phyloP scores from a whole-genome alignment of 2,888 invertebrate species.

The Ypsolopha scabrella region DNA sequence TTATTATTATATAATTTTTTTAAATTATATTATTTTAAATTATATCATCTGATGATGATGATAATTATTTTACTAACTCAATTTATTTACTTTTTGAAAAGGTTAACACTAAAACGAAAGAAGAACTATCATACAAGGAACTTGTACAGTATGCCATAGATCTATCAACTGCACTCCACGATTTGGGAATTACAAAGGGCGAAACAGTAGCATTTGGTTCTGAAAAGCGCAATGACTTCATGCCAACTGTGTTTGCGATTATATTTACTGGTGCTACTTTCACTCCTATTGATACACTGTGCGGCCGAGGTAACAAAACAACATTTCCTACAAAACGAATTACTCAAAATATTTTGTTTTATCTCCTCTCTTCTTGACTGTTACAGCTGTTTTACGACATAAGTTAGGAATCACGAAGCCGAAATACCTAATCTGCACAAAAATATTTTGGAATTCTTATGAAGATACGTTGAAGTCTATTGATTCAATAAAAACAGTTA shows the following conservation, averaged over 20 bases:
- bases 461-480: constrained; percentile 26
- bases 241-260: constrained; percentile 60
- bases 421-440: constrained; percentile 74
- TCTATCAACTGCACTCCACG: constrained; percentile 59
- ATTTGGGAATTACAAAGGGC: constrained; percentile 54
- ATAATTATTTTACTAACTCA: neutral
- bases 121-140: constrained; percentile 58
- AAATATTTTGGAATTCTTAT: constrained; percentile 50
- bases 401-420: constrained; percentile 75
- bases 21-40: no score
- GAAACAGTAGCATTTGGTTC: constrained; percentile 70
- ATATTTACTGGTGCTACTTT: constrained; percentile 49
- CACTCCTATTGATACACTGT: constrained; percentile 33
- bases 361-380: neutral
- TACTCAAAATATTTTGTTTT: neutral
- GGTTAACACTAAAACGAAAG: constrained; percentile 41
- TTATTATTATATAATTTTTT: no score
- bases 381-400: constrained; percentile 73
- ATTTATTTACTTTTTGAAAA: neutral
- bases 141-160: constrained; percentile 63
- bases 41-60: neutral
- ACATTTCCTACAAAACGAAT: constrained; percentile 12
- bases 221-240: constrained; percentile 70
- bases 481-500: constrained; percentile 28
- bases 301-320: constrained; percentile 31